Evolutionary conservation across 2,888 invertebrate genomes (phyloP).

Genomic region (Caenorhabditis japonica): DNA sequence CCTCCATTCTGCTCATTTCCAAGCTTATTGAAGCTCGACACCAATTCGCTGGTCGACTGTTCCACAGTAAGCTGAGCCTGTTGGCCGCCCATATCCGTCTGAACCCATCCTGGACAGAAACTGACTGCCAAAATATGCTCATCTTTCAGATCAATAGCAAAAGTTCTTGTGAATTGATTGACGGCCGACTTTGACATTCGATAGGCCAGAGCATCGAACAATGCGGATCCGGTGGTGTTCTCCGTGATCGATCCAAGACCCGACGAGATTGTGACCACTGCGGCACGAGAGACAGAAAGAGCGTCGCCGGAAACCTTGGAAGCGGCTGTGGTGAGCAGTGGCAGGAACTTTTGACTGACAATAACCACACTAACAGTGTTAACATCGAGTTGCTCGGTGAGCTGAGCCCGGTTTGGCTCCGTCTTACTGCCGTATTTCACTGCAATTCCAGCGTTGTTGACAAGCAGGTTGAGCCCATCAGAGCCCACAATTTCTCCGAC

Average conservation of each 20-base stretch:
- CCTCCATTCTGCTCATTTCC: conserved; percentile 51
- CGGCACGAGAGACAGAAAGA: conserved; percentile 31
- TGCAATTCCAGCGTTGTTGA: conserved; percentile 44
- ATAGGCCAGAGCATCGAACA: conserved; percentile 47
- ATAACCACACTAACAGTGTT: conserved; percentile 81
- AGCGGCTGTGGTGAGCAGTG: conserved; percentile 47
- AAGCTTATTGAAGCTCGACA: conserved; percentile 46
- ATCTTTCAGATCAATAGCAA: conserved; percentile 54
- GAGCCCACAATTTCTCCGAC: conserved; percentile 48
- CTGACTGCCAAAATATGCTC: conserved; percentile 57
- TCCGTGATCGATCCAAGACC: conserved; percentile 50
- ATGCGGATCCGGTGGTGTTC: conserved; percentile 48
- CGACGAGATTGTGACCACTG: conserved; percentile 55
- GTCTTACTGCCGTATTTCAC: conserved; percentile 23
- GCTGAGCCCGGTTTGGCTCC: conserved; percentile 79
- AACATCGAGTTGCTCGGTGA: conserved; percentile 84
- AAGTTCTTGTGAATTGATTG: conserved; percentile 62
- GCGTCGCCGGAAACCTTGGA: conserved; percentile 34
- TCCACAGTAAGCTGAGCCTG: conserved; percentile 52
- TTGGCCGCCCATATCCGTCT: conserved; percentile 66
- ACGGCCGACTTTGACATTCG: conserved; percentile 63
- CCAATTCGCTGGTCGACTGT: conserved; percentile 48
- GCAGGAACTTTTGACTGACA: conserved; percentile 54
- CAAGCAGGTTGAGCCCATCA: conserved; percentile 46
- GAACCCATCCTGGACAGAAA: conserved; percentile 66